Conservation (phyloP, 2,888 invertebrate genomes). For the Icerya purchasi region DNA sequence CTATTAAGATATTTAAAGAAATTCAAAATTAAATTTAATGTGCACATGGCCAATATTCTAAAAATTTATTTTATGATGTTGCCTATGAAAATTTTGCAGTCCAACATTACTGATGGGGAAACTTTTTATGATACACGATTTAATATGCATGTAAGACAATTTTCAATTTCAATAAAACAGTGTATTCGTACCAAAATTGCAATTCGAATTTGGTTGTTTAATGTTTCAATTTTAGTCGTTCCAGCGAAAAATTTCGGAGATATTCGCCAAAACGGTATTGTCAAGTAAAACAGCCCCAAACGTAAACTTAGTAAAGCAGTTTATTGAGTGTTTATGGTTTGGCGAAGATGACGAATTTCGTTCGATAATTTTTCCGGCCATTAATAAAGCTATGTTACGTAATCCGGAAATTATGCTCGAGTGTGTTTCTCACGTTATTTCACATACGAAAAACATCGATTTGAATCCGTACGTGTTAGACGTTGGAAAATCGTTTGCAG, state of each 20-base stretch:
- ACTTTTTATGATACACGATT: too few species aligned
- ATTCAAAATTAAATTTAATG: too few species aligned
- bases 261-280: conserved; percentile 53
- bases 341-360: conserved; percentile 47
- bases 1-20: too few species aligned
- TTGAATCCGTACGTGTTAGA: conserved; percentile 55
- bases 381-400: conserved; percentile 76
- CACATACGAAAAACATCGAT: conserved; percentile 42
- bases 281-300: conserved; percentile 55
- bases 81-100: too few species aligned
- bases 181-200: too few species aligned
- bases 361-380: conserved; percentile 49
- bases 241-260: conserved; percentile 41
- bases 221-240: too few species aligned
- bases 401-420: conserved; percentile 80
- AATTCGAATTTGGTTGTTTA: too few species aligned
- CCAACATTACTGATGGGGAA: too few species aligned
- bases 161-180: too few species aligned
- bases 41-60: too few species aligned
- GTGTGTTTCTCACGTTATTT: conserved; percentile 53
- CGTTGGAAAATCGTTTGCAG: conserved; percentile 59
- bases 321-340: conserved; percentile 40
- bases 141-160: too few species aligned
- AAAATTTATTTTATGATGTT: too few species aligned
- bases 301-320: conserved; percentile 40